A percentile compares a stretch with the other conserved stretches of the same genome.
These are phyloP conservation scores for Loripinus fragilis DNA, from an alignment of 2,888 invertebrate species.

Conservation along the genomic window DNA sequence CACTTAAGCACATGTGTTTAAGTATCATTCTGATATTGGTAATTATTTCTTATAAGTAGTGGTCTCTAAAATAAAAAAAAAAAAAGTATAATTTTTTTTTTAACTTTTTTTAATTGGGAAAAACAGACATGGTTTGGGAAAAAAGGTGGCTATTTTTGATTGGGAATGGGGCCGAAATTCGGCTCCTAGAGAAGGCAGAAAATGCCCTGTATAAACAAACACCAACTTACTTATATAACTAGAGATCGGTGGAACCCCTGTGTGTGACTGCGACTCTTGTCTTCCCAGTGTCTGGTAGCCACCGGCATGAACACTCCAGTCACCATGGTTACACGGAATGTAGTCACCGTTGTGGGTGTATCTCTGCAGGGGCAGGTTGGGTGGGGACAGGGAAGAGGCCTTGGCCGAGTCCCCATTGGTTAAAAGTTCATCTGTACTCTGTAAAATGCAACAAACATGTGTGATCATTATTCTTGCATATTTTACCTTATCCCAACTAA, in stretches of 20 bases:
- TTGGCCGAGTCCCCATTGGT: conserved; percentile 64
- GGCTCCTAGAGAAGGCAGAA: too few relatives aligned
- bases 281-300: conserved; percentile 68
- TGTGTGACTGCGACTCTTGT: conserved; percentile 39
- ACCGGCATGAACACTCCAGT: conserved; percentile 57
- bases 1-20: too few relatives aligned
- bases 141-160: too few relatives aligned
- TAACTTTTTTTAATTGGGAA: too few relatives aligned
- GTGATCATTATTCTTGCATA: too few relatives aligned
- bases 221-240: conserved; percentile 50
- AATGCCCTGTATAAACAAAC: too few relatives aligned
- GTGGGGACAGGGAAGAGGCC: conserved; percentile 60
- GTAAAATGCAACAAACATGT: conserved; percentile 6
- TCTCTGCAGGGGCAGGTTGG: conserved; percentile 63
- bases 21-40: too few relatives aligned
- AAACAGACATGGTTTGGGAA: too few relatives aligned
- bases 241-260: conserved; percentile 48
- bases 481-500: not conserved
- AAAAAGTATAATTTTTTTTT: too few relatives aligned
- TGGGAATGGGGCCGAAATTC: too few relatives aligned
- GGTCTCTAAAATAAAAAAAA: too few relatives aligned
- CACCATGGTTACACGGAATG: conserved; percentile 18
- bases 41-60: too few relatives aligned
- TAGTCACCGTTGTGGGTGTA: conserved; percentile 61
- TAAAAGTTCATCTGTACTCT: conserved; percentile 57